Evolutionary conservation across 2,797 vertebrate species (phyloP).

Genomic region (Nothura maculosa): DNA sequence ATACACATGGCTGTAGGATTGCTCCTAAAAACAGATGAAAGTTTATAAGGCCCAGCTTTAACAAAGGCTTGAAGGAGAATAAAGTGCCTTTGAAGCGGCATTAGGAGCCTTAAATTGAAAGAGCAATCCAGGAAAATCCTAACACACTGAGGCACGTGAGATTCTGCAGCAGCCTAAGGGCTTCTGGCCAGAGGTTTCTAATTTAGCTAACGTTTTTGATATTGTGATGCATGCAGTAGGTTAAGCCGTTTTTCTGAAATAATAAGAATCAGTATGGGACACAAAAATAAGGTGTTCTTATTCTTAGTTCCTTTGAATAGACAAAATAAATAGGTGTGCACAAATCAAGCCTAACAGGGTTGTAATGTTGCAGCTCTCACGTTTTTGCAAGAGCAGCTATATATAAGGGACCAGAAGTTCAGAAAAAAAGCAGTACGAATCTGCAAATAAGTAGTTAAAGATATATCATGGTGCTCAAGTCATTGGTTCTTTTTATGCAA

Average conservation of each 20-base stretch:
- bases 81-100: neutral
- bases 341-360: neutral
- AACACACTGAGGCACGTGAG: neutral
- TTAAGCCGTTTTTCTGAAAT: neutral
- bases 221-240: neutral
- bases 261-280: neutral
- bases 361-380: neutral
- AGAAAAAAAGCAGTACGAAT: neutral
- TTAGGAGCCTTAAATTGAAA: neutral
- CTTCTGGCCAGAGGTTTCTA: neutral
- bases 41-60: neutral
- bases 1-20: neutral
- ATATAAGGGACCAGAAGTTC: neutral
- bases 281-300: neutral
- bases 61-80: neutral
- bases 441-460: neutral
- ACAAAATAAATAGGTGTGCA: neutral
- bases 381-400: neutral
- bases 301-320: neutral
- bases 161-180: neutral
- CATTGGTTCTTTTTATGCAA: neutral
- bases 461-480: neutral
- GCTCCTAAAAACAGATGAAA: neutral
- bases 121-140: neutral
- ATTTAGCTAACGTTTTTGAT: neutral